These are phyloP conservation scores for Dermochelys coriacea DNA, from an alignment of 2,797 vertebrate species.

Conservation along the genomic window DNA sequence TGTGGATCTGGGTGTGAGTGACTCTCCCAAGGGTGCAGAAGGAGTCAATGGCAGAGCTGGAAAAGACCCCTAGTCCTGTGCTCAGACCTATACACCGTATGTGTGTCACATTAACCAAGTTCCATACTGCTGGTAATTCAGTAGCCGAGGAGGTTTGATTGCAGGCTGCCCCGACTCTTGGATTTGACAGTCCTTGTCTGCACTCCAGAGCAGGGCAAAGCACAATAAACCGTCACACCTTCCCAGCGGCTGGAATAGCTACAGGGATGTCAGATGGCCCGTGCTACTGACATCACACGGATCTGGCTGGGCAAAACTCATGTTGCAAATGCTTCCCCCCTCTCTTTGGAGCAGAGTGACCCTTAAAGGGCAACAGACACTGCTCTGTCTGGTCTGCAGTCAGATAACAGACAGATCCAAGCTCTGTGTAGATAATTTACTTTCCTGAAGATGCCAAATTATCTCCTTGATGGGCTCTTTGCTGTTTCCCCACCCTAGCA, in stretches of 20 bases:
- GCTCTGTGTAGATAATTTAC: slow-evolving; percentile 64
- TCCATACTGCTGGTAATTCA: neutral
- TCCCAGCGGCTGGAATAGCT: neutral
- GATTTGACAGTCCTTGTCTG: neutral
- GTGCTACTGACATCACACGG: neutral
- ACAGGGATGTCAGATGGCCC: neutral
- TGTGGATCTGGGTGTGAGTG: too few relatives aligned
- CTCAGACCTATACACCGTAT: neutral
- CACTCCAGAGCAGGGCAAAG: neutral
- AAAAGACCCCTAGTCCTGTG: neutral
- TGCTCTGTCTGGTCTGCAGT: slow-evolving; percentile 41
- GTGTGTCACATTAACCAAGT: neutral
- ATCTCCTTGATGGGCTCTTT: slow-evolving; percentile 43
- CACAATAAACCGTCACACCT: neutral
- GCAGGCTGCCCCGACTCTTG: rapidly evolving
- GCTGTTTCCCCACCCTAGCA: neutral
- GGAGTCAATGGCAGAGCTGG: too few relatives aligned
- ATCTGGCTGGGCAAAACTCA: neutral
- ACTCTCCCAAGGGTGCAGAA: too few relatives aligned
- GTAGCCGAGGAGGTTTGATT: neutral
- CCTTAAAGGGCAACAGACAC: slow-evolving; percentile 42
- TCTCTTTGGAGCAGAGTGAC: neutral
- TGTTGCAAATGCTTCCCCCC: neutral
- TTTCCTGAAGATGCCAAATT: slow-evolving; percentile 53
- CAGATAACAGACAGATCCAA: slow-evolving; percentile 70